A percentile compares a stretch with the other conserved stretches of the same genome.
Conservation (phyloP, 2,888 invertebrate species). For the Tenthredo notha region DNA sequence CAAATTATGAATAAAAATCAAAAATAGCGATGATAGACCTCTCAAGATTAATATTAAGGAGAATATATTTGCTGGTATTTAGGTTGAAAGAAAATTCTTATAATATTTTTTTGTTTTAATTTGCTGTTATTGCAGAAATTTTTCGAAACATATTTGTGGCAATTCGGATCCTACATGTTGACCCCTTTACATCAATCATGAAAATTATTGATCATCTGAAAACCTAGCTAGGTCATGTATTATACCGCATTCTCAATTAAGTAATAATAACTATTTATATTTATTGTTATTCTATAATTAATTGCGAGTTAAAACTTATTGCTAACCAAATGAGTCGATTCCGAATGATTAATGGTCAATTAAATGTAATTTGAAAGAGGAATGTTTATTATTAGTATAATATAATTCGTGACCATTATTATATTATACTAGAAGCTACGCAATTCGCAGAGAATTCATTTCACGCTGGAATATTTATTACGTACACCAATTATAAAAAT, state of each 20-base stretch:
- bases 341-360: neutral
- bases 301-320: neutral
- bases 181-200: neutral
- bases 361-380: neutral
- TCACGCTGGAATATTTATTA: neutral
- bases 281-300: neutral
- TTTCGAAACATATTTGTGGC: no score
- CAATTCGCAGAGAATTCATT: neutral
- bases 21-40: no score
- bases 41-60: no score
- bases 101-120: no score
- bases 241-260: neutral
- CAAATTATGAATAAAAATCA: no score
- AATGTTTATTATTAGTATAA: neutral
- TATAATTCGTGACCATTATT: neutral
- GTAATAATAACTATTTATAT: neutral
- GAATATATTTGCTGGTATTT: neutral
- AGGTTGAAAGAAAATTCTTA: neutral
- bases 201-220: neutral
- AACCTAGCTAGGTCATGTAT: neutral
- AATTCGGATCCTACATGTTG: neutral
- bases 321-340: neutral
- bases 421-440: no score
- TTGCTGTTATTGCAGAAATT: no score
- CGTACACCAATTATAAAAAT: neutral